Conservation (phyloP, 35 echinoderm and acorn worm species). For the Holothuria glaberrima region DNA sequence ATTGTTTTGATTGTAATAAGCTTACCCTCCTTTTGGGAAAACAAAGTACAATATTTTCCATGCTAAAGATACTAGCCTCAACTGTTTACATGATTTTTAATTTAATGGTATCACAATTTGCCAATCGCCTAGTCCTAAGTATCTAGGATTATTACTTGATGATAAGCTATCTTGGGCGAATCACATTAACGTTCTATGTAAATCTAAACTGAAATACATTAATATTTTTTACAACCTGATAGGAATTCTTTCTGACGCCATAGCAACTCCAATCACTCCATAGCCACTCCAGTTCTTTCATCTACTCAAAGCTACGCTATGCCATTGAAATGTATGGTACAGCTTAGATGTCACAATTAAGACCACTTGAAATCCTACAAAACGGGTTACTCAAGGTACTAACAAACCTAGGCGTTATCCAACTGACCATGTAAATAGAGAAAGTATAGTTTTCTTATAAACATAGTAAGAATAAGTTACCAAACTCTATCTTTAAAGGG, state of each 20-base stretch:
- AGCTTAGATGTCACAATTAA: not conserved
- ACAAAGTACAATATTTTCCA: not conserved
- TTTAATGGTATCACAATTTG: slow-evolving; percentile 2
- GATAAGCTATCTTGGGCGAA: not conserved
- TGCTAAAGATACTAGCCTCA: not conserved
- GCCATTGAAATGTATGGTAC: not conserved
- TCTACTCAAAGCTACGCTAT: not conserved
- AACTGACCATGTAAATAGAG: not conserved
- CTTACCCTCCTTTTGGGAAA: slow-evolving; percentile 5
- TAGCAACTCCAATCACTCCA: not conserved
- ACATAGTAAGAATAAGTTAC: not conserved
- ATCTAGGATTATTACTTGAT: slow-evolving; percentile 4
- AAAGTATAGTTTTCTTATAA: not conserved
- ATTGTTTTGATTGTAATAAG: slow-evolving; percentile 4
- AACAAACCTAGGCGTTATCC: not conserved
- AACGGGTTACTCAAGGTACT: not conserved
- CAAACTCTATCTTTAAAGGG: not conserved
- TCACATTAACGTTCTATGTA: slow-evolving; percentile 8
- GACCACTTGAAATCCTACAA: not conserved
- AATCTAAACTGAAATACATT: not conserved
- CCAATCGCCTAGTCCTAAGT: not conserved
- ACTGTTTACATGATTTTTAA: not conserved
- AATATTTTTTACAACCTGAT: not conserved
- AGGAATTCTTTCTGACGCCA: not conserved
- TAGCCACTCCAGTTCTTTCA: not conserved